Evolutionary conservation across 2,113 vertebrate species (phyloP).

Genomic region (Vulpes vulpes): DNA sequence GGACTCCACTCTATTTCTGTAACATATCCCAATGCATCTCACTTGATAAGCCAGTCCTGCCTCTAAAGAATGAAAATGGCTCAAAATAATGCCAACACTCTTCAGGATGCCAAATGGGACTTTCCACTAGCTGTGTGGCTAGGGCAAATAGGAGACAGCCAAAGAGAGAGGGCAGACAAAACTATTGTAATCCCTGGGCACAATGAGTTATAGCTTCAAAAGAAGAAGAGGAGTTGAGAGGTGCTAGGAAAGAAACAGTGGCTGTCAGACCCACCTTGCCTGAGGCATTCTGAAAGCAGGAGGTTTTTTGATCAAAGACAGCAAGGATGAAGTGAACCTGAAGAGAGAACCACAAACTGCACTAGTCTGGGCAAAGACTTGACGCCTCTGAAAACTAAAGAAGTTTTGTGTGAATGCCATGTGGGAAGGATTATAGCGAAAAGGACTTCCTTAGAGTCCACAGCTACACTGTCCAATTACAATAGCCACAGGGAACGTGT

Average conservation of each 20-base stretch:
- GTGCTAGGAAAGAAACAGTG: constrained; percentile 44
- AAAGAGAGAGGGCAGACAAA: constrained; percentile 32
- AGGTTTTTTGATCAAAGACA: constrained; percentile 61
- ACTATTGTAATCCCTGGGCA: background rate
- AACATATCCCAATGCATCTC: background rate
- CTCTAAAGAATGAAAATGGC: background rate
- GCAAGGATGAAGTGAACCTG: constrained; percentile 7
- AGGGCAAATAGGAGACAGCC: background rate
- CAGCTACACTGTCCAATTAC: constrained; percentile 38
- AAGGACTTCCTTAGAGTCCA: background rate
- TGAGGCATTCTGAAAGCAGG: constrained; percentile 7
- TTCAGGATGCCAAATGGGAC: constrained; percentile 8
- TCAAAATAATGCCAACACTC: background rate
- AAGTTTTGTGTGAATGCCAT: constrained; percentile 42
- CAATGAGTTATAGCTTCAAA: constrained; percentile 28
- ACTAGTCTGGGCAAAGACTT: constrained; percentile 24
- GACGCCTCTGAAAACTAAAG: constrained; percentile 45
- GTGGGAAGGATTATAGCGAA: constrained; percentile 48
- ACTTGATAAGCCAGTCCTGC: background rate
- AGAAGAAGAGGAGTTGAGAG: background rate
- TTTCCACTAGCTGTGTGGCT: background rate
- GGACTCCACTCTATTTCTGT: background rate
- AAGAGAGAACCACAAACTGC: background rate
- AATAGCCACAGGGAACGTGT: background rate
- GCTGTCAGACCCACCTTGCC: constrained; percentile 49